phyloP scores from a whole-genome alignment of 1,140 invertebrate genomes.

The Macrotrachela quadricornifera region DNA sequence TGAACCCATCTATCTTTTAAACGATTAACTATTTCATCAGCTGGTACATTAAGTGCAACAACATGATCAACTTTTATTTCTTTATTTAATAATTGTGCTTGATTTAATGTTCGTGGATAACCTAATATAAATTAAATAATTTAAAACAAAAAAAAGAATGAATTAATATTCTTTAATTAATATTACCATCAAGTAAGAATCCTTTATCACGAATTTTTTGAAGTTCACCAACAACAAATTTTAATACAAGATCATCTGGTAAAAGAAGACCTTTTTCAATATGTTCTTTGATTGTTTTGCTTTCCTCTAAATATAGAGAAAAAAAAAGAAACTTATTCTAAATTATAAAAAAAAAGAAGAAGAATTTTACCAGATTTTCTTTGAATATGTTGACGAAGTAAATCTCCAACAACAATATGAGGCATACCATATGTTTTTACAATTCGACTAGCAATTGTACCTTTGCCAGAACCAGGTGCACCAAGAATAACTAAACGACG shows the following conservation, averaged over 20 bases:
- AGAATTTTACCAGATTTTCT: slow-evolving; percentile 42
- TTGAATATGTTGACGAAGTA: slow-evolving; percentile 55
- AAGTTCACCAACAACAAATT: slow-evolving; percentile 58
- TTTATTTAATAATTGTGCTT: slow-evolving; percentile 47
- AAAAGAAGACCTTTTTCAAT: slow-evolving; percentile 61
- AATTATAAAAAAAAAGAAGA: background rate
- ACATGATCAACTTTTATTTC: slow-evolving; percentile 51
- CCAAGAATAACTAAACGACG: slow-evolving; percentile 35
- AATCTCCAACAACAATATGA: slow-evolving; percentile 73
- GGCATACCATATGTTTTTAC: slow-evolving; percentile 58
- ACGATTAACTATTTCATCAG: slow-evolving; percentile 59
- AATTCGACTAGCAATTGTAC: slow-evolving; percentile 69
- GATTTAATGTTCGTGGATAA: slow-evolving; percentile 64
- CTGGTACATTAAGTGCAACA: slow-evolving; percentile 67
- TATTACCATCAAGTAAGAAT: slow-evolving; percentile 13
- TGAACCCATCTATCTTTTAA: slow-evolving; percentile 68
- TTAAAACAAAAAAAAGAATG: too few relatives aligned
- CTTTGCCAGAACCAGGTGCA: slow-evolving; percentile 74
- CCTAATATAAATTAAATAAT: slow-evolving; percentile 65
- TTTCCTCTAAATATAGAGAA: slow-evolving; percentile 36
- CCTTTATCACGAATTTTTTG: slow-evolving; percentile 28
- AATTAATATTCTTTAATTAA: slow-evolving; percentile 63
- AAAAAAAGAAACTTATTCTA: too few relatives aligned
- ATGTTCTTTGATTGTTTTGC: slow-evolving; percentile 50
- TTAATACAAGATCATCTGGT: slow-evolving; percentile 63